Base-by-base conservation (phyloP, 2,888 invertebrate species). In the Eugnorisma glareosa region DNA sequence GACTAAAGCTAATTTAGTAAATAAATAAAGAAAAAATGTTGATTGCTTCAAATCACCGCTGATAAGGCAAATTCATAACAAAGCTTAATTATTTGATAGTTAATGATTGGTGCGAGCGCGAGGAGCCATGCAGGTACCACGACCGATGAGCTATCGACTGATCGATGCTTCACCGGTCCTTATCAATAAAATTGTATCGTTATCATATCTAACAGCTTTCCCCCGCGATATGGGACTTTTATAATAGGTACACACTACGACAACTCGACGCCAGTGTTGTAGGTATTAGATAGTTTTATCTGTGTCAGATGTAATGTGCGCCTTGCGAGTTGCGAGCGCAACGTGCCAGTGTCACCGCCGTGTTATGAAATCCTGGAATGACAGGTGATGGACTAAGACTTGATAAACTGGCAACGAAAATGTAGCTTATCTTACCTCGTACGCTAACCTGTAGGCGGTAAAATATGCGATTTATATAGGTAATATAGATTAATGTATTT, bases 141-240 rank as follows among this genome's bases (percentile, higher is more conserved):
- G 89, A 82, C 90, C 93, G 93, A 93, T 94, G 89, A 93, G 94
- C 93, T 95, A 92, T 94, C 95, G 91, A 95, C 95, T 96, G 95
- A 96, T 96, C 96, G 95, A 96, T 96, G 95, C 91, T 91, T 93
- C 93, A 93, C 91, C 91, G 92, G 90, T 86, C 91, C 92, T 96
- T 96, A 96, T 96, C 96, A 95, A 96, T 96, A 96, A 95, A 94
- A 95, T 95, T 94, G 93, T 95, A 91, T 92, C 93, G 91, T 96
- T 96, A 96, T 96, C 96, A 96, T 96, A 96, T 96, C 96, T 94
- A 93, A 90, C 95, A 96, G 96, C 96, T 96, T 96, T 96, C 95
- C 96, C 95, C 93, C 81, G 91, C 90, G 95, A 96, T 95, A 95
- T 88, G 94, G 93, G 93, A 95, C 93, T 96, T 96, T 95, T 96